Conservation (phyloP, 2,888 invertebrate species). For the Charanyca ferruginea region DNA sequence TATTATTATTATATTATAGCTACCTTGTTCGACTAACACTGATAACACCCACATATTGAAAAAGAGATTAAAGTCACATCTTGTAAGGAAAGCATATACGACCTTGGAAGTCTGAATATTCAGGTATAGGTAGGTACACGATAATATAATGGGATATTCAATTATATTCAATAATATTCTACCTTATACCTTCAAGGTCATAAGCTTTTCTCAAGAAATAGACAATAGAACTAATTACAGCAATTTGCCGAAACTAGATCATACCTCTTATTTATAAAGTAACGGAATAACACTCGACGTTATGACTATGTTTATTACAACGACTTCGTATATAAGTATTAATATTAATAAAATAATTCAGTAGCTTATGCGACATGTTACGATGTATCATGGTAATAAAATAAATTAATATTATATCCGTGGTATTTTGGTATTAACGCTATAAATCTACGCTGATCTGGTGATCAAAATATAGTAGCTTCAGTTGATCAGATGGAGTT, state of each 20-base stretch:
- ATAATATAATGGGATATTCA: too few relatives aligned
- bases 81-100: too few relatives aligned
- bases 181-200: too few relatives aligned
- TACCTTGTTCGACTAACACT: too few relatives aligned
- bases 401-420: constrained; percentile 43
- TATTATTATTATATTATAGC: too few relatives aligned
- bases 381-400: constrained; percentile 31
- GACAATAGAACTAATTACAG: background rate
- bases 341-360: constrained; percentile 41
- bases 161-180: too few relatives aligned
- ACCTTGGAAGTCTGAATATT: too few relatives aligned
- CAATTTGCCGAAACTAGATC: background rate
- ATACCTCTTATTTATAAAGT: constrained; percentile 23
- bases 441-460: constrained; percentile 21
- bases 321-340: constrained; percentile 4
- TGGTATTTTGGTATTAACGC: constrained; percentile 18
- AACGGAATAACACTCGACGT: background rate
- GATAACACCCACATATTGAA: too few relatives aligned
- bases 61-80: too few relatives aligned
- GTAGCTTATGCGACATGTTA: constrained; percentile 36
- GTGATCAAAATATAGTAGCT: constrained; percentile 4
- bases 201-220: too few relatives aligned
- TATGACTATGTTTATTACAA: constrained; percentile 38
- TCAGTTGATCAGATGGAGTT: background rate
- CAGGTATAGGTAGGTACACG: too few relatives aligned